These are phyloP conservation scores for Eublepharis macularius DNA, from an alignment of 2,113 vertebrate species.

Conservation along the genomic window DNA sequence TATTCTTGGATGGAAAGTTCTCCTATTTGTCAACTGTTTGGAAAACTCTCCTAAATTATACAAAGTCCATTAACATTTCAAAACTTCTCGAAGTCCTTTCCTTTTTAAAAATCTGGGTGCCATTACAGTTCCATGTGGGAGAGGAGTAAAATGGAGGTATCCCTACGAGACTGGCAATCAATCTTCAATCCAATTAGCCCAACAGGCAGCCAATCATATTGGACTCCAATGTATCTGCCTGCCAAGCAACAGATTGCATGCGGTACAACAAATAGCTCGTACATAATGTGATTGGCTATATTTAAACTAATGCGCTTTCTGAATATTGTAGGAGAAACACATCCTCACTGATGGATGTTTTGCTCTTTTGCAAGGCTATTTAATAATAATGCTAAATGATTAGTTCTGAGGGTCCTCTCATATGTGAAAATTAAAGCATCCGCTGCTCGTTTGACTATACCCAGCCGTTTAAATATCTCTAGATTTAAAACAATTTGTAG, in stretches of 20 bases:
- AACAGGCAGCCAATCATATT: conserved; percentile 31
- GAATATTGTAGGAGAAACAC: conserved; percentile 11
- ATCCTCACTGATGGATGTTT: not conserved
- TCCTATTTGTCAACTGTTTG: not conserved
- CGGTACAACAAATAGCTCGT: conserved; percentile 1
- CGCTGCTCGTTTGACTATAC: not conserved
- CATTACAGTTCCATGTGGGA: conserved; percentile 25
- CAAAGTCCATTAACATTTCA: conserved; percentile 8
- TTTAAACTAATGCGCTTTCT: not conserved
- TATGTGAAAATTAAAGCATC: not conserved
- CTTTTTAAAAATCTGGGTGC: conserved; percentile 39
- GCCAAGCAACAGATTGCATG: conserved; percentile 25
- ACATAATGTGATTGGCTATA: conserved; percentile 11
- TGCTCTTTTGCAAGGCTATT: fast-evolving
- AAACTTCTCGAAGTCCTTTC: conserved; percentile 29
- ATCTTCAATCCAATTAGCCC: conserved; percentile 43
- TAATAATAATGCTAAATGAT: conserved; percentile 4
- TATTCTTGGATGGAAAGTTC: not conserved
- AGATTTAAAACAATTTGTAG: not conserved
- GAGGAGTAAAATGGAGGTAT: not conserved
- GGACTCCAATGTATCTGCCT: conserved; percentile 23
- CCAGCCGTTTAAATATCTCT: not conserved
- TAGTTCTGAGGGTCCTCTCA: not conserved
- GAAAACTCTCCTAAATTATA: not conserved
- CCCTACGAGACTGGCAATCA: conserved; percentile 18